These are phyloP conservation scores for Pelagia noctiluca DNA, from an alignment of 30 jellyfish, hydroid and myxozoan species.

Conservation along the genomic window DNA sequence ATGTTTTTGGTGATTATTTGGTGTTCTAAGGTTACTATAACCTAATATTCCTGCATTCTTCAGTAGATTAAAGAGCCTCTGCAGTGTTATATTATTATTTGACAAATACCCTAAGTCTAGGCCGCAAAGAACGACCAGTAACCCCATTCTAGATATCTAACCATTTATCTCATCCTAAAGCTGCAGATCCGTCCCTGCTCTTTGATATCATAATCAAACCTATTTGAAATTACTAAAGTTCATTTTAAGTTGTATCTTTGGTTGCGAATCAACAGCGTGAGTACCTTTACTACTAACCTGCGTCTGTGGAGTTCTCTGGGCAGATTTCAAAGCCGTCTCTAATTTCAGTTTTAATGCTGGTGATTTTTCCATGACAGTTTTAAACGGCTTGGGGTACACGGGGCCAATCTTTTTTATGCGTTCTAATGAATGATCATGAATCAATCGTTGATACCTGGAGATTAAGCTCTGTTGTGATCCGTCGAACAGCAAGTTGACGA, in stretches of 20 bases:
- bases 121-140: too few species aligned
- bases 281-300: constrained; percentile 16
- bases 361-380: constrained; percentile 79
- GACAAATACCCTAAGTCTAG: too few species aligned
- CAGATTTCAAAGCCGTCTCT: constrained; percentile 89
- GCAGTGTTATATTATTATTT: too few species aligned
- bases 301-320: constrained; percentile 56
- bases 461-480: constrained; percentile 46
- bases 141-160: too few species aligned
- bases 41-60: too few species aligned
- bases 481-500: constrained; percentile 68
- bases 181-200: too few species aligned
- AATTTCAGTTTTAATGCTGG: constrained; percentile 84
- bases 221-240: constrained; percentile 95
- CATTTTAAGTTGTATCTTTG: constrained; percentile 95
- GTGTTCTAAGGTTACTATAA: too few species aligned
- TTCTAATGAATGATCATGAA: constrained; percentile 84
- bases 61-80: too few species aligned
- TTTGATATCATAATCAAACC: too few species aligned
- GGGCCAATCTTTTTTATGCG: constrained; percentile 96
- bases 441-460: constrained; percentile 69
- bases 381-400: constrained; percentile 83
- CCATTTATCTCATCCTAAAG: too few species aligned
- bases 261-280: constrained; percentile 67
- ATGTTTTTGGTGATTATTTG: too few species aligned